These are phyloP conservation scores for Drosophila mayri DNA, from an alignment of 1,140 invertebrate genomes.

Conservation along the genomic window DNA sequence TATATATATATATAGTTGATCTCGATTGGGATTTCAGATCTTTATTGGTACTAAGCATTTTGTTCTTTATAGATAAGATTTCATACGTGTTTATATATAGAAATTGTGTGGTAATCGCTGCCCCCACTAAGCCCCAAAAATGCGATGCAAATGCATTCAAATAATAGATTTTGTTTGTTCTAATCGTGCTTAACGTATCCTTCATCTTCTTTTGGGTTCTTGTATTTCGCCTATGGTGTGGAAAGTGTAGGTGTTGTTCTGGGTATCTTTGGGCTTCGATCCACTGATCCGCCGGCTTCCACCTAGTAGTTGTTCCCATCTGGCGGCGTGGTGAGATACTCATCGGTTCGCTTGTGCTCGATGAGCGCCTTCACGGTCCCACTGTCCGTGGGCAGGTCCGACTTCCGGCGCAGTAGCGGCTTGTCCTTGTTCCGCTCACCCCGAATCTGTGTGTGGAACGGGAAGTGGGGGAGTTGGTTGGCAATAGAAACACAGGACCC, in stretches of 20 bases:
- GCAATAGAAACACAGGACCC: conserved; percentile 43
- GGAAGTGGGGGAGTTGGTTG: conserved; percentile 50
- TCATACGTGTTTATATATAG: conserved; percentile 44
- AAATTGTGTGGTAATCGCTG: conserved; percentile 24
- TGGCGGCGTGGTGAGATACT: conserved; percentile 91
- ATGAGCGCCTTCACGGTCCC: conserved; percentile 95
- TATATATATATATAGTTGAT: conserved; percentile 5
- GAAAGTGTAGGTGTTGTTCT: conserved; percentile 15
- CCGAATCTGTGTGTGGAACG: conserved; percentile 70
- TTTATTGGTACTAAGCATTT: conserved; percentile 55
- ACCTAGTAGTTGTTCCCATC: conserved; percentile 86
- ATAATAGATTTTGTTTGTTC: conserved; percentile 18
- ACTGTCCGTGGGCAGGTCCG: conserved; percentile 96
- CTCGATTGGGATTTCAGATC: conserved; percentile 45
- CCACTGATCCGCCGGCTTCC: background rate
- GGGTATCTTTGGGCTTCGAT: conserved; percentile 1
- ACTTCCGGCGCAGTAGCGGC: conserved; percentile 96
- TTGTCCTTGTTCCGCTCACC: conserved; percentile 90
- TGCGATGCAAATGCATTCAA: conserved; percentile 31
- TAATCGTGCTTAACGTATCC: conserved; percentile 17
- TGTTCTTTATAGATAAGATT: conserved; percentile 45
- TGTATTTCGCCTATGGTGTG: conserved; percentile 20
- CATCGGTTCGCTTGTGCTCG: conserved; percentile 96
- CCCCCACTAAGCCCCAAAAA: conserved; percentile 22
- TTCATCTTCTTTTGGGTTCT: conserved; percentile 7